Evolutionary conservation across 2,797 vertebrate genomes (phyloP).

Genomic region (Chromis chromis): DNA sequence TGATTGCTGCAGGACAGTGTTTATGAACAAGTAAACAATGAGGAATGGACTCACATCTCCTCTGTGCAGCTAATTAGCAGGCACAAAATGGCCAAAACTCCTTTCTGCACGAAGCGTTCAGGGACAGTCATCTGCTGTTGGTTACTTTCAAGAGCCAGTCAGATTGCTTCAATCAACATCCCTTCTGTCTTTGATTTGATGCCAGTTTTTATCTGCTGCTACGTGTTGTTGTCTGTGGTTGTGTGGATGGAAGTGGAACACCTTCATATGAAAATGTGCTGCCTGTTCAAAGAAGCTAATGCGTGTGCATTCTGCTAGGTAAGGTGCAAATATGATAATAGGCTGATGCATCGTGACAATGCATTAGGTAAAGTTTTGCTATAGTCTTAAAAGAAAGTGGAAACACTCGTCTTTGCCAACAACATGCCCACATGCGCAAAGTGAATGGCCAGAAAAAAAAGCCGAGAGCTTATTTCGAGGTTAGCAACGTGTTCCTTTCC

Average conservation of each 20-base stretch:
- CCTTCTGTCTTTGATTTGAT: conserved; percentile 58
- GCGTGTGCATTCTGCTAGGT: conserved; percentile 11
- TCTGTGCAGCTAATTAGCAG: conserved; percentile 63
- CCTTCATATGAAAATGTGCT: conserved; percentile 53
- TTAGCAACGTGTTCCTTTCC: conserved; percentile 56
- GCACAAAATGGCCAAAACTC: conserved; percentile 45
- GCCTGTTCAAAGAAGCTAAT: conserved; percentile 48
- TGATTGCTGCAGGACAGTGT: conserved; percentile 51
- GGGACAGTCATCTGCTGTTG: conserved; percentile 63
- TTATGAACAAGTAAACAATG: conserved; percentile 55
- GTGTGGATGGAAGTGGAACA: conserved; percentile 40
- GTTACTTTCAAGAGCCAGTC: conserved; percentile 62
- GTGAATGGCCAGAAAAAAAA: conserved; percentile 34
- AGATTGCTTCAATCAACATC: conserved; percentile 49
- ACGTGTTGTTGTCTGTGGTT: conserved; percentile 24
- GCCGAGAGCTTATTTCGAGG: conserved; percentile 58
- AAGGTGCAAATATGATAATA: conserved; percentile 26
- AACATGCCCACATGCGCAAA: conserved; percentile 9
- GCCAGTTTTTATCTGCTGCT: conserved; percentile 45
- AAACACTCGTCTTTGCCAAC: conserved; percentile 15
- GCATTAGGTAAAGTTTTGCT: conserved; percentile 15
- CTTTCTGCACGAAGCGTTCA: conserved; percentile 25
- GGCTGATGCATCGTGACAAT: conserved; percentile 13
- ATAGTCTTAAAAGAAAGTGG: conserved; percentile 6
- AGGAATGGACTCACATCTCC: conserved; percentile 35